Percentiles rank a stretch among this genome's conserved stretches.
phyloP scores from a whole-genome alignment of 2,113 vertebrate genomes.

The Panthera tigris region DNA sequence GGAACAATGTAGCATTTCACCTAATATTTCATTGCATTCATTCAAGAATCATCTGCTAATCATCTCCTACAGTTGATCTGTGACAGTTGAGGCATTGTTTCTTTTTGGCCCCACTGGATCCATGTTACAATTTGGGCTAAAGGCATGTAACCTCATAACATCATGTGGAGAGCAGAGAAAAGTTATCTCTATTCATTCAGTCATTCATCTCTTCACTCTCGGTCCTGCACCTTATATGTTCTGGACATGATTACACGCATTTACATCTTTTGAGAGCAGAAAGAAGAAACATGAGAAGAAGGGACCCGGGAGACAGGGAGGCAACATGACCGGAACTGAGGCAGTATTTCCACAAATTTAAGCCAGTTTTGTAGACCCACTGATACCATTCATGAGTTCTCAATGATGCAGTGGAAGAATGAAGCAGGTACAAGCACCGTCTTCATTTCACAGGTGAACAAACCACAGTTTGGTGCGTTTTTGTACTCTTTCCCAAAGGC shows the following conservation, averaged over 20 bases:
- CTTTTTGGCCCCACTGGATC: not conserved
- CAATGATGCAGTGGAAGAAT: not conserved
- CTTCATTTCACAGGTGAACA: not conserved
- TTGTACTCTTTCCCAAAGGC: not conserved
- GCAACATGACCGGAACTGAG: not conserved
- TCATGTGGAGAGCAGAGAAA: not conserved
- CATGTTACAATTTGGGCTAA: not conserved
- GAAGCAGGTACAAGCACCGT: not conserved
- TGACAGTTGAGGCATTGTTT: not conserved
- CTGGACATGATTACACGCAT: not conserved
- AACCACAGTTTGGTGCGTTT: not conserved
- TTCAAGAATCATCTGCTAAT: not conserved
- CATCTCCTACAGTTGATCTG: not conserved
- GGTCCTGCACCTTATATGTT: not conserved
- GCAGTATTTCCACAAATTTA: not conserved
- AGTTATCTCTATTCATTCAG: not conserved
- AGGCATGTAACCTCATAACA: not conserved
- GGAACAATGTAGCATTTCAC: not conserved
- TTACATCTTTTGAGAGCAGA: not conserved
- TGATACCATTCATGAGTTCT: not conserved
- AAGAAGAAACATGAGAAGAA: not conserved
- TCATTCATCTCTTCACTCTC: not conserved
- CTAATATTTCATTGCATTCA: not conserved
- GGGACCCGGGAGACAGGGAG: not conserved
- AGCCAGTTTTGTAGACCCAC: too few relatives aligned